Evolutionary conservation across 2,113 vertebrate species (phyloP).

Genomic region (Myiopsitta monachus): DNA sequence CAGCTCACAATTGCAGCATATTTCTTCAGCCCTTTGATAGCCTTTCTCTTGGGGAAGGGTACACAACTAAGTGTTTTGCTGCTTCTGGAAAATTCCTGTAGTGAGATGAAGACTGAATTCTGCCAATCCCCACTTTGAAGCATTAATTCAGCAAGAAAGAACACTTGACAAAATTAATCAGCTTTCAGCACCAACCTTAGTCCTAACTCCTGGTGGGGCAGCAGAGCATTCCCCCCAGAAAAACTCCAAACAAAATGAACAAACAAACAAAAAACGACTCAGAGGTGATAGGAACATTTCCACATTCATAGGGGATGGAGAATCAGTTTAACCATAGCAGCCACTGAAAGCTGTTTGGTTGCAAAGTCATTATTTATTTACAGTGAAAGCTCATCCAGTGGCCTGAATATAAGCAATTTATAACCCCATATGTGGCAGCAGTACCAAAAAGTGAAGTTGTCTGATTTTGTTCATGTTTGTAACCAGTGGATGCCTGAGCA

Average conservation of each 20-base stretch:
- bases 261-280: not conserved
- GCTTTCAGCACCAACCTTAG: not conserved
- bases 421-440: not conserved
- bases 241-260: not conserved
- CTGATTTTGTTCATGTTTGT: not conserved
- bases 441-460: not conserved
- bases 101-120: not conserved
- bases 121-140: not conserved
- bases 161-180: not conserved
- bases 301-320: not conserved
- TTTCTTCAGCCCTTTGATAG: not conserved
- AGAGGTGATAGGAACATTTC: not conserved
- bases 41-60: not conserved
- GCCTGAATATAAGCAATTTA: not conserved
- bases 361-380: not conserved
- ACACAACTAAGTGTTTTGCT: not conserved
- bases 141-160: not conserved
- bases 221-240: not conserved
- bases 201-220: not conserved
- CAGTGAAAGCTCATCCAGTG: not conserved
- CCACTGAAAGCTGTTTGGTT: not conserved
- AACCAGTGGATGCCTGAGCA: not conserved
- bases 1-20: not conserved
- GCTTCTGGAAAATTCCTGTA: not conserved
- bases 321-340: not conserved